Conservation (phyloP, 1,140 invertebrate genomes). For the Drosophila jambulina region DNA sequence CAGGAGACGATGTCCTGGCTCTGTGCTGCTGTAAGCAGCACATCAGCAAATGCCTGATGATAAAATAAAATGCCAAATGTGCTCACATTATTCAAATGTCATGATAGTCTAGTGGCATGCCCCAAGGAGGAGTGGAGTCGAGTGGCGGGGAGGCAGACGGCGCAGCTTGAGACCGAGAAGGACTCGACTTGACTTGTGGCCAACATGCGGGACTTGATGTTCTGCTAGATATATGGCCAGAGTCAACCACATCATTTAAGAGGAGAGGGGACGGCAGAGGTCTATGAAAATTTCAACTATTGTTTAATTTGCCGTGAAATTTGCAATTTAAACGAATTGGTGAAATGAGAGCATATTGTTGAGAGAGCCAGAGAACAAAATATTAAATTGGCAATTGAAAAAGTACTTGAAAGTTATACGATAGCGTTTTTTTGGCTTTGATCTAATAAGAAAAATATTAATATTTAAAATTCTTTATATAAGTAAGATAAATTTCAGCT, state of each 20-base stretch:
- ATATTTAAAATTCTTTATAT: no score
- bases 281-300: constrained; percentile 43
- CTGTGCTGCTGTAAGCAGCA: constrained; percentile 42
- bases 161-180: constrained; percentile 36
- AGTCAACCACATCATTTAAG: constrained; percentile 39
- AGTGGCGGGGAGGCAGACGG: not conserved
- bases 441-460: no score
- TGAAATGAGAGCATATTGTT: constrained; percentile 4
- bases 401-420: not conserved
- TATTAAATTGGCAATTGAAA: constrained; percentile 7
- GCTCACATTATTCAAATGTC: constrained; percentile 80
- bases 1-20: constrained; percentile 41
- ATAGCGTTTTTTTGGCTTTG: not conserved
- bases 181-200: constrained; percentile 33
- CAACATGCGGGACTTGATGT: constrained; percentile 28
- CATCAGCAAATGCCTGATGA: constrained; percentile 78
- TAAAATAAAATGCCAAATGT: constrained; percentile 83
- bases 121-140: not conserved
- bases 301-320: constrained; percentile 56
- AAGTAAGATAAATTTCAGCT: no score
- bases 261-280: not conserved
- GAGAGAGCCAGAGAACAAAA: not conserved
- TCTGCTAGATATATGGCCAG: constrained; percentile 34
- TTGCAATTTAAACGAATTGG: constrained; percentile 31
- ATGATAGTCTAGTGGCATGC: constrained; percentile 69